These are phyloP conservation scores for Cladopsammia gracilis DNA, from an alignment of 64 coral and sea anemone genomes.

Conservation along the genomic window DNA sequence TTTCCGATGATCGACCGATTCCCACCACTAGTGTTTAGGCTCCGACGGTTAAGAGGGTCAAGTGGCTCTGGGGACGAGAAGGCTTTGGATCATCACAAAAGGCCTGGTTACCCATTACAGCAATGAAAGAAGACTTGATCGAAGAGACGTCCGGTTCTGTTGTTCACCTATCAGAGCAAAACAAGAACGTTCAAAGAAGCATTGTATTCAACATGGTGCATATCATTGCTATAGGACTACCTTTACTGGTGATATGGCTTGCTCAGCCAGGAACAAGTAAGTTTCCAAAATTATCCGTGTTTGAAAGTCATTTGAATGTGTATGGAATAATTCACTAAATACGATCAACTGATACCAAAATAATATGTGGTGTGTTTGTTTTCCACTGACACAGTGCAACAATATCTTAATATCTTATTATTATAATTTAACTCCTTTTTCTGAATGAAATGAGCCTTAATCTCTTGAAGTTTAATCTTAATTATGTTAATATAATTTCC, in stretches of 20 bases:
- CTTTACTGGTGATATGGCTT: constrained; percentile 73
- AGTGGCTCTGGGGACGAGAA: neutral
- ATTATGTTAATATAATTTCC: too few relatives aligned
- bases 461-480: too few relatives aligned
- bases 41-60: too few relatives aligned
- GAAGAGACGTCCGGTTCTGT: too few relatives aligned
- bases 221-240: constrained; percentile 82
- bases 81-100: neutral
- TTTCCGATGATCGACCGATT: too few relatives aligned
- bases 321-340: neutral
- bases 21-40: too few relatives aligned
- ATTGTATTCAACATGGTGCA: constrained; percentile 80
- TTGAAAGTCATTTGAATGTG: neutral
- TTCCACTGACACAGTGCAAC: too few relatives aligned
- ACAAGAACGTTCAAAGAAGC: neutral
- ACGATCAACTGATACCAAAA: too few relatives aligned
- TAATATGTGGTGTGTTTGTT: too few relatives aligned
- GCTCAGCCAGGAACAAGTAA: constrained; percentile 98
- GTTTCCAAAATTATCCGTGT: neutral
- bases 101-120: neutral
- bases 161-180: neutral
- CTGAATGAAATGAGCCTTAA: too few relatives aligned
- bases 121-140: constrained; percentile 3
- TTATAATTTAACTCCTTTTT: too few relatives aligned
- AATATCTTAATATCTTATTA: too few relatives aligned